Conservation (phyloP, 1,140 invertebrate species). For the Sitodiplosis mosellana region DNA sequence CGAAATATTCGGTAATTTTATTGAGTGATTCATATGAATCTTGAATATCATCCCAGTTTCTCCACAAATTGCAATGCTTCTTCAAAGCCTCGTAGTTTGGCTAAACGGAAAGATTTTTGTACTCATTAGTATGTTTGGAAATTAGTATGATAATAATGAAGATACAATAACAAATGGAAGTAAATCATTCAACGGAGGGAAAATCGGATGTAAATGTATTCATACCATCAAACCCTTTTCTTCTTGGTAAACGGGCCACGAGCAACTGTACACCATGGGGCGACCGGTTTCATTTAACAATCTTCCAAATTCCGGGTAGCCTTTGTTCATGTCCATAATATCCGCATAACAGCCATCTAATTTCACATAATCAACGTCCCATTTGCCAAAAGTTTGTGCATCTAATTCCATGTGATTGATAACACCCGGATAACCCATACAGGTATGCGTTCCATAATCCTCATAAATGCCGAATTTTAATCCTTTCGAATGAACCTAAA, state of each 20-base stretch:
- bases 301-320: constrained; percentile 53
- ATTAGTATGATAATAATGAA: no score
- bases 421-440: constrained; percentile 69
- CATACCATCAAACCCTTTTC: constrained; percentile 57
- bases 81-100: constrained; percentile 68
- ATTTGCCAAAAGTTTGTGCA: constrained; percentile 67
- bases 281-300: constrained; percentile 60
- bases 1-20: constrained; percentile 62
- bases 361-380: constrained; percentile 82
- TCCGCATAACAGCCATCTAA: constrained; percentile 72
- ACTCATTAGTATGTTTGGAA: constrained; percentile 11
- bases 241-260: constrained; percentile 81
- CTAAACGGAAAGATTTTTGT: constrained; percentile 27
- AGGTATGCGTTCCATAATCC: constrained; percentile 70
- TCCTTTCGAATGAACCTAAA: constrained; percentile 55
- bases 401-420: constrained; percentile 54
- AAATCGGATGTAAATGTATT: constrained; percentile 24
- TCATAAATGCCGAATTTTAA: constrained; percentile 80
- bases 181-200: not conserved
- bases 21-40: constrained; percentile 57
- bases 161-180: no score
- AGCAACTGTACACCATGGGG: constrained; percentile 74
- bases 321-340: constrained; percentile 30
- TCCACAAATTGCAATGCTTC: constrained; percentile 73
- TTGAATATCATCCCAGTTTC: constrained; percentile 76